Percentiles rank a stretch among this genome's conserved stretches.
Evolutionary conservation across 2,113 vertebrate genomes (phyloP).

Genomic region (Oreochromis spilurus): DNA sequence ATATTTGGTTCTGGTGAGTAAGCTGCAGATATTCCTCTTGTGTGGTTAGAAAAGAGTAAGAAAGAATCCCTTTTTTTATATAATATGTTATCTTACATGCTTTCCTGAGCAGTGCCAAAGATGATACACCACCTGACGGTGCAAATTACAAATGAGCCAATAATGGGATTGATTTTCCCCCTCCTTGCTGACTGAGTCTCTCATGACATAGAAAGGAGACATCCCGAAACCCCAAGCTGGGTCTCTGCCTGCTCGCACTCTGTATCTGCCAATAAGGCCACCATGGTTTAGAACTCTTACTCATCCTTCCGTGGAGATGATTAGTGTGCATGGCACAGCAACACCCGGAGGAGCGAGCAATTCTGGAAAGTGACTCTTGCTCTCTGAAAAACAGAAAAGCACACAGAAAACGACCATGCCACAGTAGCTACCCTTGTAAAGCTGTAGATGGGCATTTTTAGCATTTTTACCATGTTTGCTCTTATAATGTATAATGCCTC

Average conservation of each 20-base stretch:
- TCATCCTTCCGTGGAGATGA: constrained; percentile 9
- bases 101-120: neutral
- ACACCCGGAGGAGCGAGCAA: neutral
- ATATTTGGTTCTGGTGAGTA: neutral
- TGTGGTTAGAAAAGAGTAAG: neutral
- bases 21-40: neutral
- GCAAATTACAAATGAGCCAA: neutral
- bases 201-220: neutral
- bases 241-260: neutral
- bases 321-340: constrained; percentile 15
- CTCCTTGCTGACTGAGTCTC: neutral
- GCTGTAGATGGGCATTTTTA: neutral
- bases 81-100: neutral
- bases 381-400: neutral
- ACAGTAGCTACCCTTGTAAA: neutral
- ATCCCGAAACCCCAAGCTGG: neutral
- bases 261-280: neutral
- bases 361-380: neutral
- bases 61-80: neutral
- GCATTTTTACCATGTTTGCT: neutral
- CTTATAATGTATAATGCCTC: neutral
- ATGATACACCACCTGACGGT: neutral
- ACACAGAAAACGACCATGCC: neutral
- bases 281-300: neutral
- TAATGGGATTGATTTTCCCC: neutral